Base-by-base conservation (phyloP, 2,888 invertebrate species). In the Eupithecia exiguata region DNA sequence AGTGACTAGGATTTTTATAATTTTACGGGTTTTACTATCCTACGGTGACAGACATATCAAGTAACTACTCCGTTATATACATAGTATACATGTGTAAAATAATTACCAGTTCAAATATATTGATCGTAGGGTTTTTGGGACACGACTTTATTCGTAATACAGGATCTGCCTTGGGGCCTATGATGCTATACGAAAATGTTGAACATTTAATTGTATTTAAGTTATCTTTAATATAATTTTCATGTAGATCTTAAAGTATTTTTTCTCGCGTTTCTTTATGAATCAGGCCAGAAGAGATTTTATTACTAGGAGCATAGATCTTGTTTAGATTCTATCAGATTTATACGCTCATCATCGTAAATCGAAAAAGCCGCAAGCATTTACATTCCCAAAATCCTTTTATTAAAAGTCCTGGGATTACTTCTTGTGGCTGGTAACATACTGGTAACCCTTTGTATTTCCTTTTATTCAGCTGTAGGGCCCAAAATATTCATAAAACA, bases 401-500 rank as follows among this genome's bases (percentile, higher is more conserved):
- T 53, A 68, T 68, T 69, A 72, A 70, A 74, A 75, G 36, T 61
- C 72, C 68, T 68, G 67, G 68, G 68, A 70, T 72, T 71, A 67
- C 66, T 70, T 46, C 68, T 73, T 73, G 69, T 73, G 63, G 40
- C 21, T 49, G 38, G 62, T 66, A 61, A 72, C 72, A 74, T 74
- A 72, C 69, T 72, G 69, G 69, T 10, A 68, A 40, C 53, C 71
- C 46, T 74, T 75, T 72, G 70, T 72, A 35, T 65, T 63, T 40
- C 30, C 58, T 72, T 36, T 70, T 73, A 70, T 72, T 72, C 67
- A 71, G 62, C 68, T 66, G 66, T 46, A 62, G 35, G 71, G 69
- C 36, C 70, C 61, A 71, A 76, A 70, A 69, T 73, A 73, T 71
- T 73, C 73, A 76, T 76, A 76, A 76, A 76, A 71, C 65, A 72